Conservation (phyloP, 2,888 invertebrate genomes). For the Matsumyia berberina region DNA sequence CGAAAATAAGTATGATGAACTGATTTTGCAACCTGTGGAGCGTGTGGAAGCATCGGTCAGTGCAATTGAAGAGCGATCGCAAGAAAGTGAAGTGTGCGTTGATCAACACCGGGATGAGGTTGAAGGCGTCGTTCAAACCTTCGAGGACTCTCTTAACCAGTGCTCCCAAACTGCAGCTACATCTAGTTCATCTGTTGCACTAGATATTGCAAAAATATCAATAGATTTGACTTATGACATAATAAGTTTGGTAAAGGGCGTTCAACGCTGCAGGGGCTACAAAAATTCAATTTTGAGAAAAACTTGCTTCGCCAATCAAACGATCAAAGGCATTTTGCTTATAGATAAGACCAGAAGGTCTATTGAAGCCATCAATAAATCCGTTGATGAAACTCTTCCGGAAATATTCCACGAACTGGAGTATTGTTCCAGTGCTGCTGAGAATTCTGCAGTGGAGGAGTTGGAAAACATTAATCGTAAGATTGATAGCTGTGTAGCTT, state of each 20-base stretch:
- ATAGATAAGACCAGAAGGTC: slow-evolving; percentile 1
- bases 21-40: slow-evolving; percentile 78
- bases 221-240: not conserved
- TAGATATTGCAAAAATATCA: not conserved
- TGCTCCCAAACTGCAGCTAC: slow-evolving; percentile 19
- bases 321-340: slow-evolving; percentile 2
- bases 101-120: slow-evolving; percentile 1
- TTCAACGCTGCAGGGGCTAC: slow-evolving; percentile 20
- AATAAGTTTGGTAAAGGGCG: not conserved
- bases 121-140: not conserved
- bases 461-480: slow-evolving; percentile 11
- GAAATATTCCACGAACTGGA: slow-evolving; percentile 4
- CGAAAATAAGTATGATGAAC: slow-evolving; percentile 78
- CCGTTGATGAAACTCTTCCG: slow-evolving; percentile 39
- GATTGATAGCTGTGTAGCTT: slow-evolving; percentile 15
- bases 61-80: slow-evolving; percentile 77
- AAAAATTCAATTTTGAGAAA: not conserved
- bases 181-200: not conserved
- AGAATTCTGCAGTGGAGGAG: not conserved
- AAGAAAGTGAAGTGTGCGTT: slow-evolving; percentile 68
- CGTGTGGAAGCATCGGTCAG: slow-evolving; percentile 78
- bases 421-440: slow-evolving; percentile 11
- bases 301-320: slow-evolving; percentile 11
- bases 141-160: not conserved
- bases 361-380: not conserved